Evolutionary conservation across 2,113 vertebrate genomes (phyloP).

Genomic region (Lampris incognitus): DNA sequence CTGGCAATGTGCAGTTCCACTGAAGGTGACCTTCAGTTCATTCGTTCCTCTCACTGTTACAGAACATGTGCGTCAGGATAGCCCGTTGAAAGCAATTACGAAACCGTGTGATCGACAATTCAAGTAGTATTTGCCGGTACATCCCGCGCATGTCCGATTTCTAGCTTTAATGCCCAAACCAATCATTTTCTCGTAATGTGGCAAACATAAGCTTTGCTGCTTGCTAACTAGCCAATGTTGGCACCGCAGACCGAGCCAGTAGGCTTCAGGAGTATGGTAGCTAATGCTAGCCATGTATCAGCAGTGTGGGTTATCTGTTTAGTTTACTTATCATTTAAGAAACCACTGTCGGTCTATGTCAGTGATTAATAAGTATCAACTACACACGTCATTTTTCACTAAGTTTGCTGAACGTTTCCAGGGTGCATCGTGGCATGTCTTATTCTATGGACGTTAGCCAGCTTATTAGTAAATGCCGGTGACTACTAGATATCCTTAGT

Average conservation of each 20-base stretch:
- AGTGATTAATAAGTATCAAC: background rate
- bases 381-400: background rate
- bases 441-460: background rate
- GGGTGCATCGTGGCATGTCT: background rate
- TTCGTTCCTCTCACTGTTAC: constrained; percentile 49
- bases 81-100: background rate
- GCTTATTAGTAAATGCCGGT: background rate
- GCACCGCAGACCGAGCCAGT: background rate
- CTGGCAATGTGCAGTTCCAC: constrained; percentile 68
- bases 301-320: constrained; percentile 39
- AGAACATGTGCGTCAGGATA: constrained; percentile 70
- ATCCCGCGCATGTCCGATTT: background rate
- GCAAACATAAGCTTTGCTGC: background rate
- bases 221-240: constrained; percentile 36
- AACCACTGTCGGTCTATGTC: background rate
- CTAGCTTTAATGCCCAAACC: background rate
- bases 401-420: background rate
- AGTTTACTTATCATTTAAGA: background rate
- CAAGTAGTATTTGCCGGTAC: background rate
- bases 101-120: no score
- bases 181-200: background rate
- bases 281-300: constrained; percentile 47
- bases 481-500: constrained; percentile 8
- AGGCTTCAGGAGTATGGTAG: background rate
- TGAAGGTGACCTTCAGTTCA: constrained; percentile 89